Conservation (phyloP, 2,797 vertebrate genomes). For the Otus scops region DNA sequence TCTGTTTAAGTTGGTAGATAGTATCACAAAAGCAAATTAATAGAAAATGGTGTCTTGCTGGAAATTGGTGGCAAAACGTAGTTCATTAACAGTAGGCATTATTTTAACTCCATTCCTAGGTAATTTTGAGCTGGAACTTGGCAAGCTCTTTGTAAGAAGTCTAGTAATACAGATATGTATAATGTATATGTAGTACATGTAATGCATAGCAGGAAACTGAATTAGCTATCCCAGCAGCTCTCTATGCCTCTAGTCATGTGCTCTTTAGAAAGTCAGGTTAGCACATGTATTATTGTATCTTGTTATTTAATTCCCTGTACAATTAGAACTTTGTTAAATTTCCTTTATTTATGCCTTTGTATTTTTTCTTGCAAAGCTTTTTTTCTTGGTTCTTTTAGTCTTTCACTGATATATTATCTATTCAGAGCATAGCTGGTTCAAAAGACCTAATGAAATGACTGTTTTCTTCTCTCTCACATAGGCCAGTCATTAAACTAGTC, state of each 20-base stretch:
- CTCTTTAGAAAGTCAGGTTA: not conserved
- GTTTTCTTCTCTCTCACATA: not conserved
- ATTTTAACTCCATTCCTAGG: not conserved
- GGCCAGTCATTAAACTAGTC: not conserved
- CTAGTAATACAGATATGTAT: not conserved
- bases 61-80: not conserved
- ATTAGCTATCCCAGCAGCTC: not conserved
- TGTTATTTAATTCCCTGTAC: not conserved
- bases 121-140: not conserved
- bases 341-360: not conserved
- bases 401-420: not conserved
- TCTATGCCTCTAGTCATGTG: accelerated
- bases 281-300: not conserved
- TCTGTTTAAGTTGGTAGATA: not conserved
- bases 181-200: not conserved
- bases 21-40: not conserved
- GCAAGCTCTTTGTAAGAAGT: not conserved
- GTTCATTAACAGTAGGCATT: not conserved
- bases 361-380: not conserved
- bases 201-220: not conserved
- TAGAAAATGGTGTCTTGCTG: not conserved
- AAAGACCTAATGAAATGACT: not conserved
- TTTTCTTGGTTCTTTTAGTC: not conserved
- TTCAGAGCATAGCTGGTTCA: not conserved
- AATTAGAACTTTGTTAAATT: not conserved